Conservation (phyloP, 2,113 vertebrate species). For the Rynchops niger region DNA sequence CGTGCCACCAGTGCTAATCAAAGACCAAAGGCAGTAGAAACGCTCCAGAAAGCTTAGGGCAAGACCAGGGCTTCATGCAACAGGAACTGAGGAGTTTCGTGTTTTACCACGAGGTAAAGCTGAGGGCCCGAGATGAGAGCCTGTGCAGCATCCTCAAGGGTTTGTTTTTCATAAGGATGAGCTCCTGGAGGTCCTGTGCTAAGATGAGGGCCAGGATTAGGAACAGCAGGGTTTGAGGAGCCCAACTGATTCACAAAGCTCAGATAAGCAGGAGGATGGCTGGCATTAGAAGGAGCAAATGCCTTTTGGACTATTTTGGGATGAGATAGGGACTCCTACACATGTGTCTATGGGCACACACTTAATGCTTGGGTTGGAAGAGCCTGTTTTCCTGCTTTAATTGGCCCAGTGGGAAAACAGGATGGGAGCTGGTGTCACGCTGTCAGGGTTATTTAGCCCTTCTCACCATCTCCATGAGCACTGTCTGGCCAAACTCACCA, state of each 20-base stretch:
- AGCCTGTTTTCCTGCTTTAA: slow-evolving; percentile 24
- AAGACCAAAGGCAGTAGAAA: slow-evolving; percentile 27
- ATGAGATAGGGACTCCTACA: background rate
- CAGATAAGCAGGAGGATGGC: background rate
- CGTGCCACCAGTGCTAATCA: background rate
- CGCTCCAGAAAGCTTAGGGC: background rate
- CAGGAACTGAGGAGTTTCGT: background rate
- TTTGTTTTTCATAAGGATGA: background rate
- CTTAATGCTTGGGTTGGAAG: background rate
- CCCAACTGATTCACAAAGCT: background rate
- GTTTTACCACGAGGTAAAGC: background rate
- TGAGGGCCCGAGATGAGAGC: background rate
- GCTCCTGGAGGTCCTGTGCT: background rate
- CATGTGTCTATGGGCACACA: background rate
- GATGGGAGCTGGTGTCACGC: background rate
- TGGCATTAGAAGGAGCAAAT: background rate
- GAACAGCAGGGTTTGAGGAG: background rate
- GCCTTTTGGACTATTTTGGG: background rate
- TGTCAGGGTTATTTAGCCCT: background rate
- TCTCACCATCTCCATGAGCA: background rate
- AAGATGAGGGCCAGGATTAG: background rate
- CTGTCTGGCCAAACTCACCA: background rate
- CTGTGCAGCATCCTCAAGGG: background rate
- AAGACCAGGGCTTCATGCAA: background rate
- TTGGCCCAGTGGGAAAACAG: background rate